These are phyloP conservation scores for Nemapogon koenigi DNA, from an alignment of 2,888 invertebrate genomes.

Conservation along the genomic window DNA sequence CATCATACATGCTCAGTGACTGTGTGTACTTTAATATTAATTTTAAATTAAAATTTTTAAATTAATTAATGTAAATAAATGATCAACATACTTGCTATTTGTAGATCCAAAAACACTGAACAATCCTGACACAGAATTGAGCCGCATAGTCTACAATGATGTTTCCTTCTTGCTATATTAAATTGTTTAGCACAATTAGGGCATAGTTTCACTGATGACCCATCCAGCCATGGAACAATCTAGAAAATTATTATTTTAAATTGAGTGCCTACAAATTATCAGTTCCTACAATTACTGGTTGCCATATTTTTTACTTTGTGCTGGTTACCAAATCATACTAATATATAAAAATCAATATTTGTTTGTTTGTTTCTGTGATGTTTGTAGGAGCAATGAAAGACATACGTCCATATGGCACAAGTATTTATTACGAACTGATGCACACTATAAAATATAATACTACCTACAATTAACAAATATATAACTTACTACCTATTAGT, in stretches of 20 bases:
- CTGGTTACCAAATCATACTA: too few relatives aligned
- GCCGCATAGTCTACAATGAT: slow-evolving; percentile 96
- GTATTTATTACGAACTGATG: too few relatives aligned
- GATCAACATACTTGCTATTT: slow-evolving; percentile 73
- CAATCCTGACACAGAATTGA: slow-evolving; percentile 93
- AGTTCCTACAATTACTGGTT: background rate
- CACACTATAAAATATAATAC: too few relatives aligned
- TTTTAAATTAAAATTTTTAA: too few relatives aligned
- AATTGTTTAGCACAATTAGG: slow-evolving; percentile 91
- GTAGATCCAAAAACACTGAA: slow-evolving; percentile 81
- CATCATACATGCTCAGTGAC: too few relatives aligned
- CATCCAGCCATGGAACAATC: slow-evolving; percentile 92
- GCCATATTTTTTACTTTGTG: background rate
- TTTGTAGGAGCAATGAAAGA: too few relatives aligned
- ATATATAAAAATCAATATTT: too few relatives aligned
- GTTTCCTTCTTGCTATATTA: slow-evolving; percentile 85
- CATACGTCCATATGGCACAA: too few relatives aligned
- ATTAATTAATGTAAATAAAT: background rate
- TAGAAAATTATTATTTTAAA: slow-evolving; percentile 22
- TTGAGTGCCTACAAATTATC: background rate
- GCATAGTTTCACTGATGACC: slow-evolving; percentile 87
- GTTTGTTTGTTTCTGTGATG: too few relatives aligned
- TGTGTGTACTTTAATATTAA: too few relatives aligned
- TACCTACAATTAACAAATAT: too few relatives aligned
- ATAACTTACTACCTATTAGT: too few relatives aligned